A percentile compares a stretch with the other conserved stretches of the same genome.
phyloP scores from a whole-genome alignment of 2,888 invertebrate species.

The Entomobrya proxima region DNA sequence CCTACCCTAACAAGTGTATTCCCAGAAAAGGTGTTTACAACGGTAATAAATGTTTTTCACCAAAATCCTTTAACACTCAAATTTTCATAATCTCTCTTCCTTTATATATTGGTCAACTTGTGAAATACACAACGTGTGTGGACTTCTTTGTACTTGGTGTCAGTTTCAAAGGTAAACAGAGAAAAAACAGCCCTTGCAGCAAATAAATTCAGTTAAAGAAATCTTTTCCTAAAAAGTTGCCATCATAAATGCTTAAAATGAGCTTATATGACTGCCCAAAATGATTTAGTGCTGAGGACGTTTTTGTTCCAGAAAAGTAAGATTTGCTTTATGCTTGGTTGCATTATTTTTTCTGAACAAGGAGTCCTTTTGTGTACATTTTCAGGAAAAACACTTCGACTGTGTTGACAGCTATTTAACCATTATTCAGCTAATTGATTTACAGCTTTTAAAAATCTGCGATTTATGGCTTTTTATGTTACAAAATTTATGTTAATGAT shows the following conservation, averaged over 20 bases:
- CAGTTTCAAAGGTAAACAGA: slow-evolving; percentile 22
- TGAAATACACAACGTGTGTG: slow-evolving; percentile 46
- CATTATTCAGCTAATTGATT: slow-evolving; percentile 49
- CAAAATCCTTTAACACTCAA: slow-evolving; percentile 25
- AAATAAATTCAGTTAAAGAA: too few relatives aligned
- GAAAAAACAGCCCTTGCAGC: background rate
- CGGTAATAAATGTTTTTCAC: slow-evolving; percentile 55
- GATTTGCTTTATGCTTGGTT: background rate
- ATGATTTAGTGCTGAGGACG: slow-evolving; percentile 18
- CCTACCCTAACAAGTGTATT: slow-evolving; percentile 11
- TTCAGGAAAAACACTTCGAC: background rate
- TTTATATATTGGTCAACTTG: slow-evolving; percentile 42
- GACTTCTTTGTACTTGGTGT: background rate
- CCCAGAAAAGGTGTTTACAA: slow-evolving; percentile 50
- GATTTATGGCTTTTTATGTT: background rate
- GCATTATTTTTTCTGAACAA: background rate
- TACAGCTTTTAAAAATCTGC: slow-evolving; percentile 25
- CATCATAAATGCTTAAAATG: slow-evolving; percentile 21
- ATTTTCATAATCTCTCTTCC: background rate
- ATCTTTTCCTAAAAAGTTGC: slow-evolving; percentile 22
- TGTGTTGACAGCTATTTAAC: slow-evolving; percentile 59
- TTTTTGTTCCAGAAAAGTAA: background rate
- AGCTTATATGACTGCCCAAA: slow-evolving; percentile 17
- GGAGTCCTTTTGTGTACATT: background rate
- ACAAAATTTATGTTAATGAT: background rate